Evolutionary conservation across 2,888 invertebrate genomes (phyloP).

Genomic region (Nomada ferruginata): DNA sequence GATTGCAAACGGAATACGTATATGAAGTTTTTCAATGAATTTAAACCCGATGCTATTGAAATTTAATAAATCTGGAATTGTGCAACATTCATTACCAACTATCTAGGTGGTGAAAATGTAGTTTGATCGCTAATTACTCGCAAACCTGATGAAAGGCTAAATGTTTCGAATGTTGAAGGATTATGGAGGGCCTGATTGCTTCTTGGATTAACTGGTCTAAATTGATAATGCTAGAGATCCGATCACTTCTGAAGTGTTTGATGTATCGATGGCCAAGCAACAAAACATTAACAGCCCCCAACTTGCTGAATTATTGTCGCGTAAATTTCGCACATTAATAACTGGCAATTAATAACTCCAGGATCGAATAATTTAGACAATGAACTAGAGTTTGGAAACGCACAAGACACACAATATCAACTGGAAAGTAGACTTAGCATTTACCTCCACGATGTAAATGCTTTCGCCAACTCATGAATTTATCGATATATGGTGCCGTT

Average conservation of each 20-base stretch:
- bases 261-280: slow-evolving; percentile 15
- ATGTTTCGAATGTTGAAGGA: slow-evolving; percentile 4
- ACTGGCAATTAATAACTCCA: too few relatives aligned
- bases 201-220: slow-evolving; percentile 5
- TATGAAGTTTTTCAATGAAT: too few relatives aligned
- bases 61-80: too few relatives aligned
- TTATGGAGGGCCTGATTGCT: neutral
- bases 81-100: too few relatives aligned
- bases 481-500: neutral
- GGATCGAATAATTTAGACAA: too few relatives aligned
- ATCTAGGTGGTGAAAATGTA: too few relatives aligned
- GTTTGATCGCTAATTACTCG: neutral
- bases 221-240: neutral
- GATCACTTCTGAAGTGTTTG: slow-evolving; percentile 15
- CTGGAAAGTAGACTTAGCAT: neutral
- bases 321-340: too few relatives aligned
- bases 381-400: too few relatives aligned
- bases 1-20: too few relatives aligned
- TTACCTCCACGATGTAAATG: neutral
- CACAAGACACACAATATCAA: too few relatives aligned
- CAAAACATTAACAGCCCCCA: neutral
- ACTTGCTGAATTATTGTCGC: neutral
- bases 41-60: too few relatives aligned
- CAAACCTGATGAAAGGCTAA: slow-evolving; percentile 6
- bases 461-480: neutral